A percentile compares a stretch with the other conserved stretches of the same genome.
Conservation (phyloP, 1,140 invertebrate genomes). For the Pseudomyrmex concolor region DNA sequence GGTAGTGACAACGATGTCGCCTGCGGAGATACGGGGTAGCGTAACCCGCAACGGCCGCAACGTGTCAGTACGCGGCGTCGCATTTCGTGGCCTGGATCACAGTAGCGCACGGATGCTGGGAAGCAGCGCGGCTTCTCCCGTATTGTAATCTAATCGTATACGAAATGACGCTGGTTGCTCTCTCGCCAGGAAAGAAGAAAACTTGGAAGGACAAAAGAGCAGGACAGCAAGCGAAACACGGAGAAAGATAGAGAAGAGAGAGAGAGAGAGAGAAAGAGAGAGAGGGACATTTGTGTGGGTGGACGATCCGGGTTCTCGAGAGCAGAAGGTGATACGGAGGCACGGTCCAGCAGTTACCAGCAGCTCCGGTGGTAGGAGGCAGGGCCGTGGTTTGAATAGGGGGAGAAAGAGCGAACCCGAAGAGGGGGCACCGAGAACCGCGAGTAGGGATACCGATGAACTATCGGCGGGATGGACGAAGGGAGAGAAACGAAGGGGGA, state of each 20-base stretch:
- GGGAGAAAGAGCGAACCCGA: conserved; percentile 56
- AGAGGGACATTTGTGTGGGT: conserved; percentile 55
- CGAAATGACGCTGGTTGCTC: conserved; percentile 43
- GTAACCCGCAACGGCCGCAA: conserved; percentile 9
- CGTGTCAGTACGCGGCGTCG: conserved; percentile 36
- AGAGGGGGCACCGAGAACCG: not conserved
- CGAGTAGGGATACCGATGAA: conserved; percentile 69
- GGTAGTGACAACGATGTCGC: not conserved
- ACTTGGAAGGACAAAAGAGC: conserved; percentile 12
- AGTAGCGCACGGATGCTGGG: conserved; percentile 21
- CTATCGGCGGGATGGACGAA: conserved; percentile 46
- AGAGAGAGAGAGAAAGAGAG: conserved; percentile 3
- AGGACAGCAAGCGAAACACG: not conserved
- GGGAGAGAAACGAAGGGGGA: conserved; percentile 37
- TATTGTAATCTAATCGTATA: conserved; percentile 72
- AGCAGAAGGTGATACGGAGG: conserved; percentile 72
- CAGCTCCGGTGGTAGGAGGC: conserved; percentile 61
- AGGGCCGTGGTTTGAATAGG: conserved; percentile 56
- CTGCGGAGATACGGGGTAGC: not conserved
- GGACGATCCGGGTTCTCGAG: conserved; percentile 65
- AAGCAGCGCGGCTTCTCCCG: conserved; percentile 37
- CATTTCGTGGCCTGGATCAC: conserved; percentile 40
- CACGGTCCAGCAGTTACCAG: conserved; percentile 64
- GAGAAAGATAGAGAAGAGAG: conserved; percentile 28
- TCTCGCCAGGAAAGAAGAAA: conserved; percentile 43